phyloP scores from a whole-genome alignment of 2,113 vertebrate species.

The Diglossa brunneiventris region DNA sequence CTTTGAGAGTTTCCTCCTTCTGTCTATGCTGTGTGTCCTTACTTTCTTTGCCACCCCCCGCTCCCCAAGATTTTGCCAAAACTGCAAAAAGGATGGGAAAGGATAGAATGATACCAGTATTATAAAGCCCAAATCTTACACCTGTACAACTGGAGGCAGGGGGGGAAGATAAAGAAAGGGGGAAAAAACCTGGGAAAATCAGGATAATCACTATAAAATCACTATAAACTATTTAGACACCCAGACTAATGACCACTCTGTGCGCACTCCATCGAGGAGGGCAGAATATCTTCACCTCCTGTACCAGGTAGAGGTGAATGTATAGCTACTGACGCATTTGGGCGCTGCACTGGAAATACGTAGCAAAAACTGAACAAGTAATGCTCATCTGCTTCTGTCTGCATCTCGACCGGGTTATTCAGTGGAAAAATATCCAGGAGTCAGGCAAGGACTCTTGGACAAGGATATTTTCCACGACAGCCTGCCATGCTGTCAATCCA shows the following conservation, averaged over 20 bases:
- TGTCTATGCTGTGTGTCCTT: background rate
- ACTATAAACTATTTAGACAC: accelerated
- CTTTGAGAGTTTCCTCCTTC: background rate
- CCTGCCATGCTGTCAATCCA: no score
- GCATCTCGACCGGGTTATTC: accelerated
- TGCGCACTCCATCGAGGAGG: accelerated
- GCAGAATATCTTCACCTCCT: accelerated
- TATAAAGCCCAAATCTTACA: background rate
- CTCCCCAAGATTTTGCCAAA: background rate
- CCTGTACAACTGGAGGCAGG: background rate
- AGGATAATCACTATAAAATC: accelerated
- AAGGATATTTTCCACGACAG: accelerated
- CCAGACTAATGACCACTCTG: no score
- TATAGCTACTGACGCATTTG: no score
- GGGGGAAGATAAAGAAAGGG: background rate
- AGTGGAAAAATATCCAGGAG: accelerated
- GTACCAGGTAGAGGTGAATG: accelerated
- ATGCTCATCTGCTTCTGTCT: accelerated
- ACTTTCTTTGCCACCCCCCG: accelerated
- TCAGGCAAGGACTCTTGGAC: accelerated
- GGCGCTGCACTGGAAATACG: accelerated
- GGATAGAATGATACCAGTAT: accelerated
- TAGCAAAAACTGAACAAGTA: accelerated
- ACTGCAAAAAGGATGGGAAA: background rate
- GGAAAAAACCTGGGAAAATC: background rate